These are phyloP conservation scores for Ictalurus punctatus DNA, from an alignment of 2,113 vertebrate species.

Conservation along the genomic window DNA sequence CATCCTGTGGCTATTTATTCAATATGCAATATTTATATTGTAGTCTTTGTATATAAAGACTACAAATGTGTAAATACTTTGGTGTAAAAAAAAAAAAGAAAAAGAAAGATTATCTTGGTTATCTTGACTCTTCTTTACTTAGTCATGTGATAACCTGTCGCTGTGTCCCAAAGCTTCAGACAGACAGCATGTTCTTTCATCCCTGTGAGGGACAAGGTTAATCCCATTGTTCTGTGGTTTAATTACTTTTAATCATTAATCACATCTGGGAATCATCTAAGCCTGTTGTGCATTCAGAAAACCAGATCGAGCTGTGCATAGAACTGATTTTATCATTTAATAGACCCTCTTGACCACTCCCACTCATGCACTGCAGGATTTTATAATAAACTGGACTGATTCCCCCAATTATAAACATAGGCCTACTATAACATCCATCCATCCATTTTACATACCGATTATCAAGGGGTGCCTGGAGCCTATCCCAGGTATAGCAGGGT, in stretches of 20 bases:
- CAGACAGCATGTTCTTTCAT: neutral
- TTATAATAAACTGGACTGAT: neutral
- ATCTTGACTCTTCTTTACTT: neutral
- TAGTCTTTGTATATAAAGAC: neutral
- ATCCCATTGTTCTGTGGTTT: neutral
- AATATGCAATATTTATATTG: neutral
- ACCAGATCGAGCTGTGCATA: neutral
- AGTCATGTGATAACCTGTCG: neutral
- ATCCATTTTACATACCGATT: too few species aligned
- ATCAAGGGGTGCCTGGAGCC: too few species aligned
- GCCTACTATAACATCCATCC: neutral
- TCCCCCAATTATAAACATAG: neutral
- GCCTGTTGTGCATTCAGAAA: neutral
- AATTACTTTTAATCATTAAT: conserved; percentile 1
- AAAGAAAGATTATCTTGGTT: neutral
- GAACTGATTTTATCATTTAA: neutral
- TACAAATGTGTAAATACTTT: neutral
- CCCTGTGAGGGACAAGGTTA: neutral
- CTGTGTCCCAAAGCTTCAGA: neutral
- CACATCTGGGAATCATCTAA: neutral
- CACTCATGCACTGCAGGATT: neutral
- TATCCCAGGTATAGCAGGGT: too few species aligned
- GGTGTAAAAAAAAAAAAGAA: neutral
- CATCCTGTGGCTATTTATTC: neutral
- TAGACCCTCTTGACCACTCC: neutral